These are phyloP conservation scores for Brenthis daphne DNA, from an alignment of 2,888 invertebrate species.

Conservation along the genomic window DNA sequence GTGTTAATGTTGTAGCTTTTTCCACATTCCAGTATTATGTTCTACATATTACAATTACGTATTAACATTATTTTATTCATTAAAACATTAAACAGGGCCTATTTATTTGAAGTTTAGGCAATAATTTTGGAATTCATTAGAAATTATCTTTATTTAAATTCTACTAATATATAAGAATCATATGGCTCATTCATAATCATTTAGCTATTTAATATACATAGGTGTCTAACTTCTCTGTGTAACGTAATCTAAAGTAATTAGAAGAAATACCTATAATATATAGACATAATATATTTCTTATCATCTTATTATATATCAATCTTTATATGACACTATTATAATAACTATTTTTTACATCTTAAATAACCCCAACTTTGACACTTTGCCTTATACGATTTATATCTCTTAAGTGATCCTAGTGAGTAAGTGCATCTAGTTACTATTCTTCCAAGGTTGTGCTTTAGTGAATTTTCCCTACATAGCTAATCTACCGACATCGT, in stretches of 20 bases:
- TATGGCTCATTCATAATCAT: slow-evolving; percentile 1
- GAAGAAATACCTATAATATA: background rate
- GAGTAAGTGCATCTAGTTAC: slow-evolving; percentile 77
- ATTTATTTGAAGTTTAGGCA: background rate
- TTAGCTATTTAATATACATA: slow-evolving; percentile 10
- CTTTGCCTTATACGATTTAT: slow-evolving; percentile 78
- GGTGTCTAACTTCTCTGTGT: slow-evolving; percentile 12
- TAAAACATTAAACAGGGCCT: slow-evolving; percentile 1
- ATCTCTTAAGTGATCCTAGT: slow-evolving; percentile 75
- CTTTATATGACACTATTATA: slow-evolving; percentile 17
- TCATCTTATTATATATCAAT: slow-evolving; percentile 8
- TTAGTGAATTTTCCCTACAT: slow-evolving; percentile 73
- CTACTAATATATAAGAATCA: background rate
- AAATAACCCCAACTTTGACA: slow-evolving; percentile 76
- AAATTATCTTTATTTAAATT: background rate
- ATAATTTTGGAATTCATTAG: background rate
- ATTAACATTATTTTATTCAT: slow-evolving; percentile 1
- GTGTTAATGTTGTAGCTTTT: slow-evolving; percentile 10
- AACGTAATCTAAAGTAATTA: slow-evolving; percentile 8
- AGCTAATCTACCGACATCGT: slow-evolving; percentile 44
- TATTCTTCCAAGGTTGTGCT: slow-evolving; percentile 82
- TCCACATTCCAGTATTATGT: slow-evolving; percentile 9
- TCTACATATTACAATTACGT: background rate
- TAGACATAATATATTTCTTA: slow-evolving; percentile 1
- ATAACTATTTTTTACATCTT: slow-evolving; percentile 46